Percentiles rank a stretch among this genome's conserved stretches.
These are phyloP conservation scores for Chloroclystis v-ata DNA, from an alignment of 2,888 invertebrate genomes.

Conservation along the genomic window DNA sequence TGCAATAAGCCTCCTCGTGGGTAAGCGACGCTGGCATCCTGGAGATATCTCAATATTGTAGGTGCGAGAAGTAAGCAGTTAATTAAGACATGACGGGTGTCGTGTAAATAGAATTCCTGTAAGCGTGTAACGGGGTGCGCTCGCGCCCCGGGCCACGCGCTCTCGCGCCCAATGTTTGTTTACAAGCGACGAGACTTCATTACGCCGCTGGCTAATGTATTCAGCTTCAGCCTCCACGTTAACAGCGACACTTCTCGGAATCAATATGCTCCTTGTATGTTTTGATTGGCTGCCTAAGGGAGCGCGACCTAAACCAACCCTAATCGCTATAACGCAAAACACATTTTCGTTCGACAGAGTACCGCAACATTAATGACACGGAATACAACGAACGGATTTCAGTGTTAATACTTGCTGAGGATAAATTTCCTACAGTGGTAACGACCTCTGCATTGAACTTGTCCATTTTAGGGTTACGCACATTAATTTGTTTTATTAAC, in stretches of 20 bases:
- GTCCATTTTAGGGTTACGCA: slow-evolving; percentile 75
- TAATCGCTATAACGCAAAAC: slow-evolving; percentile 50
- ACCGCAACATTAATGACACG: slow-evolving; percentile 67
- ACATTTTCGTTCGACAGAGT: slow-evolving; percentile 46
- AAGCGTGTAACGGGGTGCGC: slow-evolving; percentile 61
- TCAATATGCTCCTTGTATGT: slow-evolving; percentile 79
- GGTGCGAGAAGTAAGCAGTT: slow-evolving; percentile 74
- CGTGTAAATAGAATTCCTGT: slow-evolving; percentile 77
- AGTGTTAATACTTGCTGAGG: slow-evolving; percentile 73
- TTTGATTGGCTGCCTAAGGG: slow-evolving; percentile 70
- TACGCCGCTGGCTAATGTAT: slow-evolving; percentile 78
- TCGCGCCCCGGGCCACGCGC: slow-evolving; percentile 58
- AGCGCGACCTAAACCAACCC: slow-evolving; percentile 49
- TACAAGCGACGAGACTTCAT: slow-evolving; percentile 78
- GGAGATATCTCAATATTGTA: slow-evolving; percentile 75
- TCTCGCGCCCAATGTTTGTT: slow-evolving; percentile 66
- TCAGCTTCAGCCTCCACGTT: slow-evolving; percentile 79
- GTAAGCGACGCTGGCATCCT: slow-evolving; percentile 72
- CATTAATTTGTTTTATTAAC: slow-evolving; percentile 77
- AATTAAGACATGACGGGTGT: slow-evolving; percentile 77
- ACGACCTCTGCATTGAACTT: slow-evolving; percentile 77
- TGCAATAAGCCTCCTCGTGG: slow-evolving; percentile 70
- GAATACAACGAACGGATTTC: slow-evolving; percentile 77
- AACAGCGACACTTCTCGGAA: slow-evolving; percentile 79
- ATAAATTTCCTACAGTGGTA: slow-evolving; percentile 76